Conservation (phyloP, 2,797 vertebrate species). For the Myiotriccus ornatus region DNA sequence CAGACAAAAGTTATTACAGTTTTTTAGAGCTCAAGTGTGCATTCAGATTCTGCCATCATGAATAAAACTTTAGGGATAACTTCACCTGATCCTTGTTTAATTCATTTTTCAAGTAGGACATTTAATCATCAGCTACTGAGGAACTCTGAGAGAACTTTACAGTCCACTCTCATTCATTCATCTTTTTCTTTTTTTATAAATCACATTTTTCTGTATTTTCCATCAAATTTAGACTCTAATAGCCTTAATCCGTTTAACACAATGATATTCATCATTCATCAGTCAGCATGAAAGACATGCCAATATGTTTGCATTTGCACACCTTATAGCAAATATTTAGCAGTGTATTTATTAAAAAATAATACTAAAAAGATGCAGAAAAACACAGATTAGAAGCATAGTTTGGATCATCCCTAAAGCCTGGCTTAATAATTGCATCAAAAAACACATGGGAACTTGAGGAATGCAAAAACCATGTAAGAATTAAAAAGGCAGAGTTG, state of each 20-base stretch:
- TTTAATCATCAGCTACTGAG: not conserved
- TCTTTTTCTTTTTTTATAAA: not conserved
- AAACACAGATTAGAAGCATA: not conserved
- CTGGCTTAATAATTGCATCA: not conserved
- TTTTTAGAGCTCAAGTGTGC: not conserved
- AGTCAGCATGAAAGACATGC: not conserved
- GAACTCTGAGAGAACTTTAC: not conserved
- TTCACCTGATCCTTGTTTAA: not conserved
- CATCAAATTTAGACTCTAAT: not conserved
- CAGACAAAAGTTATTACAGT: not conserved
- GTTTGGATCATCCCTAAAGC: not conserved
- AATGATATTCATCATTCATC: not conserved
- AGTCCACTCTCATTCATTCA: not conserved
- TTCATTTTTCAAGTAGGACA: not conserved
- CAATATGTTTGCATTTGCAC: not conserved
- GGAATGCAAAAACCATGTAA: not conserved
- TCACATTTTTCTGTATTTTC: not conserved
- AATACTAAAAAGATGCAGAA: not conserved
- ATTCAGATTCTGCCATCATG: not conserved
- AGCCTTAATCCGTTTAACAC: not conserved
- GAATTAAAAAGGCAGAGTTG: not conserved
- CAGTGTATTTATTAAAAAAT: not conserved
- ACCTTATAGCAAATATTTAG: not conserved
- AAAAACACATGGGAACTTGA: not conserved
- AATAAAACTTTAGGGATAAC: not conserved